A percentile compares a stretch with the other conserved stretches of the same genome.
Evolutionary conservation across 2,888 invertebrate genomes (phyloP).

Genomic region (Drosophila flavopinicola): DNA sequence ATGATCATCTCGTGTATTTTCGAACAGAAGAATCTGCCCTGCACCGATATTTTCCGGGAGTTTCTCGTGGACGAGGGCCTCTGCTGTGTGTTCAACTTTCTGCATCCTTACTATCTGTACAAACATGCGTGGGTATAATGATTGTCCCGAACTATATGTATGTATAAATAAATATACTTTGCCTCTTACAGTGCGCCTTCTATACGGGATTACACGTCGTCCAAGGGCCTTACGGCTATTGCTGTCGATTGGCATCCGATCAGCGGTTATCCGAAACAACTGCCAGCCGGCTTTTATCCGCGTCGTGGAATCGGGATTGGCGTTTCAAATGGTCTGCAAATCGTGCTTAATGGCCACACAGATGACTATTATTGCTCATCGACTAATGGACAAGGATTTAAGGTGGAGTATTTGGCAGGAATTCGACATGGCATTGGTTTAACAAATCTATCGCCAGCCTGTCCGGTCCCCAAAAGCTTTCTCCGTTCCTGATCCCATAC

Average conservation of each 20-base stretch:
- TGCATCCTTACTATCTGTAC: slow-evolving; percentile 89
- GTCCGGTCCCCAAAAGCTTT: too few relatives aligned
- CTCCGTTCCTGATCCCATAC: too few relatives aligned
- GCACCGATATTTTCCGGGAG: slow-evolving; percentile 89
- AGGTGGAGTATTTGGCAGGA: slow-evolving; percentile 82
- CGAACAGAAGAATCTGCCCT: slow-evolving; percentile 86
- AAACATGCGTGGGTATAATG: slow-evolving; percentile 84
- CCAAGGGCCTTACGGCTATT: slow-evolving; percentile 62
- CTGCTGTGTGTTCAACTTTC: slow-evolving; percentile 92
- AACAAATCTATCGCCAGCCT: too few relatives aligned
- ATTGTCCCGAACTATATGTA: not conserved
- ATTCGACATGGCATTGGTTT: too few relatives aligned
- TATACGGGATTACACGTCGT: slow-evolving; percentile 67
- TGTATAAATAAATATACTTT: too few relatives aligned
- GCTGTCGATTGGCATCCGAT: slow-evolving; percentile 90
- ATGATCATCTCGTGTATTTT: slow-evolving; percentile 89
- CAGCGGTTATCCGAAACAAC: slow-evolving; percentile 87
- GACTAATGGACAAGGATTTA: slow-evolving; percentile 86
- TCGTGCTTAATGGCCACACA: slow-evolving; percentile 89
- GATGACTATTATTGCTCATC: slow-evolving; percentile 92
- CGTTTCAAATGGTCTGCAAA: slow-evolving; percentile 88
- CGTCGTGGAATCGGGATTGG: slow-evolving; percentile 86
- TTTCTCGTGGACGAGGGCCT: slow-evolving; percentile 92
- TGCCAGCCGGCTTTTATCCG: slow-evolving; percentile 87
- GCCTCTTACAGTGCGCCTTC: slow-evolving; percentile 64